A percentile compares a stretch with the other conserved stretches of the same genome.
Conservation (phyloP, 64 coral and sea anemone genomes). For the Stichodactyla mertensii region DNA sequence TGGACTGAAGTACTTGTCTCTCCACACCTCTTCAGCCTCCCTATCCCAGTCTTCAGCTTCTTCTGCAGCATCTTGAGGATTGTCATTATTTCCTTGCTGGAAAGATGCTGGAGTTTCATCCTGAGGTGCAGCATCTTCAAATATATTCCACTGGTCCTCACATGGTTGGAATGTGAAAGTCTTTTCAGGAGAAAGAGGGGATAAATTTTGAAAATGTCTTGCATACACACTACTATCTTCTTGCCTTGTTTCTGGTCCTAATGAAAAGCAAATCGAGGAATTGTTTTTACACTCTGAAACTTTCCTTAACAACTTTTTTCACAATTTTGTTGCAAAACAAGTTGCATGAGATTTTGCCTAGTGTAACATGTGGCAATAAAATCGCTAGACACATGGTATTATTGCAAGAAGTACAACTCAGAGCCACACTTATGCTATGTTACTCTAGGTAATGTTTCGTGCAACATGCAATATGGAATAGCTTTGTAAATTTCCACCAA, state of each 20-base stretch:
- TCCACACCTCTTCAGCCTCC: conserved; percentile 60
- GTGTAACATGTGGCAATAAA: no score
- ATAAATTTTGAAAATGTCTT: not conserved
- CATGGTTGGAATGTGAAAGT: not conserved
- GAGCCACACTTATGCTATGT: no score
- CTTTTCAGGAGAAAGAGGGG: not conserved
- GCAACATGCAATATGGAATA: no score
- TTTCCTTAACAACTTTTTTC: no score
- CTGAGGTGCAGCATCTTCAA: conserved; percentile 65
- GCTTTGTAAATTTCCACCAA: no score
- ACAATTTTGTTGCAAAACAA: no score
- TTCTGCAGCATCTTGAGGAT: not conserved
- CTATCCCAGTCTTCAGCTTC: conserved; percentile 83
- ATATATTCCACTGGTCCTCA: conserved; percentile 21
- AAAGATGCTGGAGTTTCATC: not conserved
- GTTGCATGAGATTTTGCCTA: no score
- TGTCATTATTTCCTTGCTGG: not conserved
- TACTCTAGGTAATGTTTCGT: no score
- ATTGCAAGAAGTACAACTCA: no score
- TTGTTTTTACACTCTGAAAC: no score
- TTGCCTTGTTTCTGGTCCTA: not conserved
- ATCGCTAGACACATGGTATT: no score
- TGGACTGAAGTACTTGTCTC: not conserved
- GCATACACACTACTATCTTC: not conserved
- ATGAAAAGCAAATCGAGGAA: not conserved